Conservation (phyloP, 2,797 vertebrate species). For the Scleropages formosus region DNA sequence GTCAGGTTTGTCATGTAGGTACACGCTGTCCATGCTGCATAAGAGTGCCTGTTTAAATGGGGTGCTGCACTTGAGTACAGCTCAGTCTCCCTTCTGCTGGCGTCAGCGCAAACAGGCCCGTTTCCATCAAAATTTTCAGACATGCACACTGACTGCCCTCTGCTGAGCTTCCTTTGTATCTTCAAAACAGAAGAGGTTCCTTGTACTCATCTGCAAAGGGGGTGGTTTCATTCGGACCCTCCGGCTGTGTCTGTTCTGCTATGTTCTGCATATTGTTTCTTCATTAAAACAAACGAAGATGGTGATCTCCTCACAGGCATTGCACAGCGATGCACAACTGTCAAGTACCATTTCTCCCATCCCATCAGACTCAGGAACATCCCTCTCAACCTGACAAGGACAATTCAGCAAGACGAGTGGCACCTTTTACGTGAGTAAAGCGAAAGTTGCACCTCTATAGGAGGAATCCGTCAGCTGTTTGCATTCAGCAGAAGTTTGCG, state of each 20-base stretch:
- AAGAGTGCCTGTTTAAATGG: no score
- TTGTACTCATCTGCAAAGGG: background rate
- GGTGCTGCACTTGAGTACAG: no score
- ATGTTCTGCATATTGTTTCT: background rate
- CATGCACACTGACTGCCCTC: conserved; percentile 5
- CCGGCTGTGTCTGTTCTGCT: background rate
- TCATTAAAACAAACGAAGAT: background rate
- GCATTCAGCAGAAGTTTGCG: no score
- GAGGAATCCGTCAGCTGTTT: no score
- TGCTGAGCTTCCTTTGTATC: background rate
- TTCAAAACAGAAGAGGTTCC: background rate
- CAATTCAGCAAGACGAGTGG: conserved; percentile 83
- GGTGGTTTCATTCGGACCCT: background rate
- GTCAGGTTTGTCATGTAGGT: no score
- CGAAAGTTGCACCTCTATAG: background rate
- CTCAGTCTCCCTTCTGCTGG: no score
- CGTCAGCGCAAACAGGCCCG: no score
- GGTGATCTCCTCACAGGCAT: conserved; percentile 64
- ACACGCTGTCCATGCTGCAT: no score
- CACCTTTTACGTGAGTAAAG: conserved; percentile 75
- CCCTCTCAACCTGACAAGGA: conserved; percentile 79
- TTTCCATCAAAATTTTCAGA: background rate
- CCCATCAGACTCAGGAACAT: conserved; percentile 77
- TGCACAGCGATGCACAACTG: conserved; percentile 74
- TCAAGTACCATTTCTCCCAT: conserved; percentile 84